Evolutionary conservation across 2,888 invertebrate species (phyloP), one percentile per base, ranked within the genome.

Genomic region (Dasysyrphus tricinctus): DNA sequence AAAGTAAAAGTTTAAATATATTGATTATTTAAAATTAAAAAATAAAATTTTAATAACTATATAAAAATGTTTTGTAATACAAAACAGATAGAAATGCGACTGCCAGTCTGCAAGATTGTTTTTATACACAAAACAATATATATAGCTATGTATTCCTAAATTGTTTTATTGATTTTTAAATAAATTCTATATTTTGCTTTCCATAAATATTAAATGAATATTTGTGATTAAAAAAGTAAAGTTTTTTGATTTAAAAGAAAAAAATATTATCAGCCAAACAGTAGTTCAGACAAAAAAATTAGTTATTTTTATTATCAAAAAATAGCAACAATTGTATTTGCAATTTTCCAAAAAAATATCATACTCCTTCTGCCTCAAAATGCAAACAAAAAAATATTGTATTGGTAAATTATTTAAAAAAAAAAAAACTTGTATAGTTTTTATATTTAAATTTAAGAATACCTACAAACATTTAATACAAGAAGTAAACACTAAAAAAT

Each of bases 401-500:
- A 69, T 51, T 69, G 69, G 39, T 34, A 16, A 39, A 74, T 19
- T 70, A 42, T 39, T 80, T 37, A 3, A 37, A 57, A 75, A 57
- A 34, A 47, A 6, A 24, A 72, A 61, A 63, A 44, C 14, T n/a
- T n/a, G 39, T 67, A 85, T 73, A 80, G 63, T 74, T 85, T 84
- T 80, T 80, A 70, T 69, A 85, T 74, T 80, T 80, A 80, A 74
- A 80, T 73, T 76, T 76, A 80, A 70, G 34, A 37, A 57, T 19
- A n/a, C n/a, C n/a, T n/a, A 56, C 42, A 24, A 42, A 72, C 14
- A 57, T 19, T 83, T 54, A 61, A 77, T n/a, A 76, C 88, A 88
- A 86, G 88, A 54, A 54, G 29, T 88, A 89, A 89, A 88, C 86
- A 80, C 80, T 69, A 76, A 67, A 65, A 89, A 83, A 78, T 88